Conservation (phyloP, 2,113 vertebrate species). For the Myxocyprinus asiaticus region DNA sequence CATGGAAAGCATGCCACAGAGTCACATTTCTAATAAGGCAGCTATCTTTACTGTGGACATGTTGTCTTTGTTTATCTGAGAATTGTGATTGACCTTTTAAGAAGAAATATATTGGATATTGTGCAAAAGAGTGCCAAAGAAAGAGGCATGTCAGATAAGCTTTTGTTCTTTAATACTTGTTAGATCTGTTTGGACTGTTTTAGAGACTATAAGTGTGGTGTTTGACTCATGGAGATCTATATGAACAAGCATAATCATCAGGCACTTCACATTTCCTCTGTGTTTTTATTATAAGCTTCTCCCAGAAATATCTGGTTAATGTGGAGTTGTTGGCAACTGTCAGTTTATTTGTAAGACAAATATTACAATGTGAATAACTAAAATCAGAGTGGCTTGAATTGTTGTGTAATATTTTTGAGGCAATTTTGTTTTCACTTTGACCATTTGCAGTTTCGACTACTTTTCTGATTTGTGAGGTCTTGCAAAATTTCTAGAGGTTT, state of each 20-base stretch:
- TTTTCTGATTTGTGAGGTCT: slow-evolving; percentile 34
- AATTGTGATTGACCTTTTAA: too few relatives aligned
- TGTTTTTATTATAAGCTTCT: not conserved
- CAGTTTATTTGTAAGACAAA: not conserved
- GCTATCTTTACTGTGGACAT: not conserved
- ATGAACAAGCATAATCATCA: not conserved
- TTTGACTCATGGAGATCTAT: not conserved
- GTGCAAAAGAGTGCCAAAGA: not conserved
- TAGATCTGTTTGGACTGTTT: slow-evolving; percentile 15
- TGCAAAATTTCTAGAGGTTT: not conserved
- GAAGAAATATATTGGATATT: not conserved
- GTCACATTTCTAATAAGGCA: not conserved
- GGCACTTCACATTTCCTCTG: not conserved
- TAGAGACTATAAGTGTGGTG: not conserved
- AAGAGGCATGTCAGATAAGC: not conserved
- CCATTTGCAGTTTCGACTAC: slow-evolving; percentile 4
- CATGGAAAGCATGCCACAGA: not conserved
- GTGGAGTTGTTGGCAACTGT: not conserved
- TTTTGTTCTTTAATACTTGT: slow-evolving; percentile 1
- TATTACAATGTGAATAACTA: not conserved
- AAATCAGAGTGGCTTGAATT: not conserved
- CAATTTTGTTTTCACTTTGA: not conserved
- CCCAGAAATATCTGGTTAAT: not conserved
- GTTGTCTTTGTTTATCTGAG: too few relatives aligned
- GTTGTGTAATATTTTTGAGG: slow-evolving; percentile 18